Percentiles rank a stretch among this genome's conserved stretches.
Conservation (phyloP, 2,113 vertebrate species). For the Axis porcinus region DNA sequence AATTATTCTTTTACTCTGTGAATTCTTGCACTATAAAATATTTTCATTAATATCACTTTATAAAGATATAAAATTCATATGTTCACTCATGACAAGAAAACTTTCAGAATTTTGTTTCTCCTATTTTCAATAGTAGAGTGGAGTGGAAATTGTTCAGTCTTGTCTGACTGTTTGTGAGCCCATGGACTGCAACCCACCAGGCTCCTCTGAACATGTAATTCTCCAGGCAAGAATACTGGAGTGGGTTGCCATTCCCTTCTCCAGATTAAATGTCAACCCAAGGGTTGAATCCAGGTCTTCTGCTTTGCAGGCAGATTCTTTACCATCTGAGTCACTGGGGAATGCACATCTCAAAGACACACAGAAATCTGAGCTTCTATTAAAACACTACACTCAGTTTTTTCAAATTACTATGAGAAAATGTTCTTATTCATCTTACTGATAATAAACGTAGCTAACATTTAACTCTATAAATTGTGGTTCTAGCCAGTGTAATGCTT, state of each 20-base stretch:
- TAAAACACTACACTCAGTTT: background rate
- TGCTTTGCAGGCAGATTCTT: background rate
- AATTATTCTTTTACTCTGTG: background rate
- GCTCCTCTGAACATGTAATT: background rate
- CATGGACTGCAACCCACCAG: background rate
- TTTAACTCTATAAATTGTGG: background rate
- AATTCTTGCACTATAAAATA: background rate
- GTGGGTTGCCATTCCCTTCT: background rate
- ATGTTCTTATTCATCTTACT: background rate
- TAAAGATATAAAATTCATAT: background rate
- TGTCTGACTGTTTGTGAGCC: background rate
- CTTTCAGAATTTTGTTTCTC: background rate
- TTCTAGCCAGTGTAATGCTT: background rate
- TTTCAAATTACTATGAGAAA: background rate
- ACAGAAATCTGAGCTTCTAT: background rate
- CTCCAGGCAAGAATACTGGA: background rate
- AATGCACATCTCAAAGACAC: background rate
- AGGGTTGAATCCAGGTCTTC: background rate
- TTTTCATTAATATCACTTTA: background rate
- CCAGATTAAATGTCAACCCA: background rate
- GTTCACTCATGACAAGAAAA: background rate
- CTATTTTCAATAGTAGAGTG: background rate
- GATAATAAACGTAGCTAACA: background rate
- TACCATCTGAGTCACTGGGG: background rate
- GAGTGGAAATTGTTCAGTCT: background rate